phyloP scores from a whole-genome alignment of 2,888 invertebrate genomes.

The Rhogogaster chlorosoma region DNA sequence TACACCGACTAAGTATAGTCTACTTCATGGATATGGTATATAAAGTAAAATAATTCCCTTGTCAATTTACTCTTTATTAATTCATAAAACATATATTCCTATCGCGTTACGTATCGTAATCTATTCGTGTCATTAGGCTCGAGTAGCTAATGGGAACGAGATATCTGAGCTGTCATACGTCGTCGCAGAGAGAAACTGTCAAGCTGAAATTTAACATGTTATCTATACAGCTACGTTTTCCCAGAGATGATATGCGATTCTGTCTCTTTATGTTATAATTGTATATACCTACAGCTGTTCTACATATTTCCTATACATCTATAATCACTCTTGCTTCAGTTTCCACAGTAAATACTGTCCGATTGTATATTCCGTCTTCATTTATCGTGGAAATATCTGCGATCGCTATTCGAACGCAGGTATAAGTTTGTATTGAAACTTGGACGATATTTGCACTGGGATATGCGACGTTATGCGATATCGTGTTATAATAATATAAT shows the following conservation, averaged over 20 bases:
- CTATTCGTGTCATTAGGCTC: background rate
- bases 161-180: background rate
- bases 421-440: background rate
- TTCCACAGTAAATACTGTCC: background rate
- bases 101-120: background rate
- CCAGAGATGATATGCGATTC: background rate
- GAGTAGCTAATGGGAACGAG: background rate
- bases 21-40: background rate
- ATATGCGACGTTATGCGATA: conserved; percentile 9
- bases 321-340: background rate
- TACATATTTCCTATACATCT: background rate
- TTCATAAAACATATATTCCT: background rate
- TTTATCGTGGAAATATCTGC: background rate
- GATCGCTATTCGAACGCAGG: background rate
- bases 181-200: background rate
- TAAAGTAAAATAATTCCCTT: background rate
- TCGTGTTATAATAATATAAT: background rate
- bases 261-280: background rate
- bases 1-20: background rate
- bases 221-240: too few species aligned
- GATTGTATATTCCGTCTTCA: background rate
- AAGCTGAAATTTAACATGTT: background rate
- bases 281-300: background rate
- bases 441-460: background rate
- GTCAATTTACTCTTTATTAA: background rate